phyloP scores from a whole-genome alignment of 2,888 invertebrate species.

The Orchesellides sinensis region DNA sequence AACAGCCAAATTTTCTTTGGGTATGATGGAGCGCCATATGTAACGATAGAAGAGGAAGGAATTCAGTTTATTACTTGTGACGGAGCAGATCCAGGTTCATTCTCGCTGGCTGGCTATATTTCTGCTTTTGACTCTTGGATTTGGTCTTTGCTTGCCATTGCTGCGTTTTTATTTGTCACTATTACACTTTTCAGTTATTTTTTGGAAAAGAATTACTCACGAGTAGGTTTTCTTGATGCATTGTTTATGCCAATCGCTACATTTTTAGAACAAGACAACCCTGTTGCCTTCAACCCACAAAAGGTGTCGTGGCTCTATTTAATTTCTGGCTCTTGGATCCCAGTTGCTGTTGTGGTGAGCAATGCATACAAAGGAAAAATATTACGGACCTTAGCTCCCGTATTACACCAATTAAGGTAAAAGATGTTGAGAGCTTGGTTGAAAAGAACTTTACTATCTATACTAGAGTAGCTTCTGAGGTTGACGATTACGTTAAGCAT shows the following conservation, averaged over 20 bases:
- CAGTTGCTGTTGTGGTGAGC: not conserved
- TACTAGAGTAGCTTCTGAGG: too few species aligned
- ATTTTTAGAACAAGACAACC: constrained; percentile 11
- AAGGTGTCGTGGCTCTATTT: not conserved
- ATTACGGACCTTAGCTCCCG: not conserved
- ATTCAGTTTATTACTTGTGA: constrained; percentile 28
- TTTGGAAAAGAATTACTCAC: not conserved
- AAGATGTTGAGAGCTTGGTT: not conserved
- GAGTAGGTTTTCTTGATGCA: not conserved
- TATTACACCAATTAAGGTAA: not conserved
- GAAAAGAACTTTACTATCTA: not conserved
- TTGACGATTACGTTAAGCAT: not conserved
- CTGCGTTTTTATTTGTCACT: not conserved
- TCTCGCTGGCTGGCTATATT: constrained; percentile 15
- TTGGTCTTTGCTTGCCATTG: constrained; percentile 1
- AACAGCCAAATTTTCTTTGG: not conserved
- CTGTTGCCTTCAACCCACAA: not conserved
- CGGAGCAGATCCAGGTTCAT: not conserved
- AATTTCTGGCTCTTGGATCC: not conserved
- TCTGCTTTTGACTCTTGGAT: constrained; percentile 36
- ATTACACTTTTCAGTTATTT: not conserved
- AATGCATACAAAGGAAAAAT: constrained; percentile 10
- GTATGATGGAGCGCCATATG: not conserved
- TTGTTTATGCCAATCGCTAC: not conserved
- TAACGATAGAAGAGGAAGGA: not conserved